These are phyloP conservation scores for Pyrocoelia pectoralis DNA, from an alignment of 2,888 invertebrate genomes.

Conservation along the genomic window DNA sequence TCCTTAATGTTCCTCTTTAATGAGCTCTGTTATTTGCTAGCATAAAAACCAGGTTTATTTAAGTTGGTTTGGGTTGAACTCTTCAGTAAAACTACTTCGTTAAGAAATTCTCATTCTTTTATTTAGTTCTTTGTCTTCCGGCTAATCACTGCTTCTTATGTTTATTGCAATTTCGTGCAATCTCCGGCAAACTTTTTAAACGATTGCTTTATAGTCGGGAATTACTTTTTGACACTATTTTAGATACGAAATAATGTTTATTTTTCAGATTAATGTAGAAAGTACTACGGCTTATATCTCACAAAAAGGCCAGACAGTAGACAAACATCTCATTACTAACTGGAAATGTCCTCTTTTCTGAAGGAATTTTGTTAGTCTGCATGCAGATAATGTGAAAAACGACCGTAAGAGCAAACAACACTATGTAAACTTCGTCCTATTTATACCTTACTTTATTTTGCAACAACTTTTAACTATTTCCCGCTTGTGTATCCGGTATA, in stretches of 20 bases:
- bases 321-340: slow-evolving; percentile 34
- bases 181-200: not conserved
- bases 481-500: slow-evolving; percentile 2
- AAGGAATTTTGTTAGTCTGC: slow-evolving; percentile 24
- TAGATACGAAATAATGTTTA: not conserved
- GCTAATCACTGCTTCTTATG: slow-evolving; percentile 7
- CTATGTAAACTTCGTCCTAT: slow-evolving; percentile 23
- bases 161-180: slow-evolving; percentile 11
- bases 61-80: slow-evolving; percentile 15
- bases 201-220: not conserved
- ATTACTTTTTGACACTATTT: not conserved
- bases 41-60: slow-evolving; percentile 38
- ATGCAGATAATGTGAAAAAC: slow-evolving; percentile 30
- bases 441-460: slow-evolving; percentile 31
- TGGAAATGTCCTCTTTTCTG: slow-evolving; percentile 27
- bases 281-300: not conserved
- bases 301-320: slow-evolving; percentile 24
- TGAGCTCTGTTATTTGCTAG: slow-evolving; percentile 46
- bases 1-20: slow-evolving; percentile 47
- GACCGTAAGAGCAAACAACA: slow-evolving; percentile 27
- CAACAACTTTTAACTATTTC: slow-evolving; percentile 29
- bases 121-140: slow-evolving; percentile 2
- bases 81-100: slow-evolving; percentile 19
- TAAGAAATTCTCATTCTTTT: slow-evolving; percentile 15
- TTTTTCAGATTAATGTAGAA: not conserved